phyloP scores from a whole-genome alignment of 2,888 invertebrate genomes.

The Ommatoiulus sabulosus region DNA sequence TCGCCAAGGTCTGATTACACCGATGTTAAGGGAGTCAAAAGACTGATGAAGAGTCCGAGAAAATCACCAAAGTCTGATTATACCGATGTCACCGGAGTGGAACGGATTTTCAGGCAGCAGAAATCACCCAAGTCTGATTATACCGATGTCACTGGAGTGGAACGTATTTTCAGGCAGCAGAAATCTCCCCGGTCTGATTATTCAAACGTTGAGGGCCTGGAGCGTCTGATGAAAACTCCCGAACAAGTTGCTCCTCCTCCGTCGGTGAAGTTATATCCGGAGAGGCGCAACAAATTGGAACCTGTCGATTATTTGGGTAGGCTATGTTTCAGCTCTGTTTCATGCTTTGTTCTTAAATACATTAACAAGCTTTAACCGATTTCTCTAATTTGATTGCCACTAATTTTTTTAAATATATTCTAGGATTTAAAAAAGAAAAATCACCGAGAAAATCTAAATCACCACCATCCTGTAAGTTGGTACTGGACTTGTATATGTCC shows the following conservation, averaged over 20 bases:
- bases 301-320: not conserved
- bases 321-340: too few species aligned
- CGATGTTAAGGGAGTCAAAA: constrained; percentile 60
- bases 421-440: not conserved
- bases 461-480: not conserved
- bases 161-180: constrained; percentile 54
- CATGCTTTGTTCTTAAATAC: too few species aligned
- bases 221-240: constrained; percentile 54
- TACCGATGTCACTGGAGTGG: constrained; percentile 59
- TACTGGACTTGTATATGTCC: not conserved
- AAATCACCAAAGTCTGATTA: constrained; percentile 20
- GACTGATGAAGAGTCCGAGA: constrained; percentile 47
- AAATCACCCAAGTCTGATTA: constrained; percentile 59
- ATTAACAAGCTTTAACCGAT: too few species aligned
- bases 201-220: constrained; percentile 58
- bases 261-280: not conserved
- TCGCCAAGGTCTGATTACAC: constrained; percentile 60
- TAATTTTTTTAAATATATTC: not conserved
- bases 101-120: constrained; percentile 51
- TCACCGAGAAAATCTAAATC: not conserved
- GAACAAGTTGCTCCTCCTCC: not conserved
- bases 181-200: constrained; percentile 53
- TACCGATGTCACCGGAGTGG: constrained; percentile 50
- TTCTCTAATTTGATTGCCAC: too few species aligned
- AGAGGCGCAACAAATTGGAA: not conserved